phyloP scores from a whole-genome alignment of 2,797 vertebrate species.

The Aphelocoma californica region DNA sequence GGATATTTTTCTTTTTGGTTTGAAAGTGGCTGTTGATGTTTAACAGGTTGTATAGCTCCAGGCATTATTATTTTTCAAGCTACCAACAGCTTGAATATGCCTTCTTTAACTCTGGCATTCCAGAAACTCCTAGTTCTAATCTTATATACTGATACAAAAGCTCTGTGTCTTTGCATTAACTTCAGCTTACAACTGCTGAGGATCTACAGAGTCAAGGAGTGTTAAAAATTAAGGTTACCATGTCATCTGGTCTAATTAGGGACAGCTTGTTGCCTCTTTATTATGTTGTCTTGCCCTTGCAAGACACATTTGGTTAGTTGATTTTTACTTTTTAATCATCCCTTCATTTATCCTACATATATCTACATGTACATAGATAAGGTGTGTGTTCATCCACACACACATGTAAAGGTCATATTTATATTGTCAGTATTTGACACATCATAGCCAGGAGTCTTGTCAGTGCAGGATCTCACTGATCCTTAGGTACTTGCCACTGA shows the following conservation, averaged over 20 bases:
- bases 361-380: not conserved
- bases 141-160: not conserved
- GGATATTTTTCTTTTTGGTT: not conserved
- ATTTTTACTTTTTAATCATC: not conserved
- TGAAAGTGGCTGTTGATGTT: not conserved
- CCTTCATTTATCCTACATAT: not conserved
- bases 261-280: not conserved
- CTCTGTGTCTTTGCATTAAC: not conserved
- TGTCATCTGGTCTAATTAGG: not conserved
- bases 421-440: not conserved
- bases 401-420: not conserved
- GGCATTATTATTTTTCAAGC: conserved; percentile 27
- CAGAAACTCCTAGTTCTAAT: not conserved
- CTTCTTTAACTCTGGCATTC: not conserved
- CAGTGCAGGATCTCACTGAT: not conserved
- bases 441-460: not conserved
- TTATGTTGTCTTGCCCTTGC: not conserved
- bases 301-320: not conserved
- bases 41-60: not conserved
- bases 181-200: not conserved
- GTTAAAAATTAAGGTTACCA: not conserved
- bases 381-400: not conserved
- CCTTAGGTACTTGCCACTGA: not conserved
- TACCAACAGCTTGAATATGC: not conserved
- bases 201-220: not conserved